A percentile compares a stretch with the other conserved stretches of the same genome.
phyloP scores from a whole-genome alignment of 2,888 invertebrate genomes.

The Microctonus brassicae region DNA sequence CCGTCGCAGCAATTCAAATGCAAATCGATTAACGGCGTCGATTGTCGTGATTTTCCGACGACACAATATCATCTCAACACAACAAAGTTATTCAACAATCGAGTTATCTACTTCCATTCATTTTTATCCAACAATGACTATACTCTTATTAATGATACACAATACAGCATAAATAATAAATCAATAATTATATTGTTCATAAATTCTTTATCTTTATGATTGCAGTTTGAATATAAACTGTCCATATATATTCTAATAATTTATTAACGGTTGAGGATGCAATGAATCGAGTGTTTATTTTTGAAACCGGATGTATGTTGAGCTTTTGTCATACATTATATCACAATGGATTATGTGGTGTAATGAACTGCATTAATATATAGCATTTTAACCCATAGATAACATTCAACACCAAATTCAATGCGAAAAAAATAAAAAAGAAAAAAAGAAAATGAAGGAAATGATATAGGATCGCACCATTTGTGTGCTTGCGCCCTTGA shows the following conservation, averaged over 20 bases:
- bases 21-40: conserved; percentile 14
- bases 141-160: background rate
- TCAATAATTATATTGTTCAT: background rate
- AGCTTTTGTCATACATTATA: conserved; percentile 8
- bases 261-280: background rate
- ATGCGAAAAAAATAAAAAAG: background rate
- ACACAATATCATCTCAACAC: no score
- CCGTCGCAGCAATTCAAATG: conserved; percentile 29
- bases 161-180: background rate
- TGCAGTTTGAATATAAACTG: background rate
- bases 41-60: conserved; percentile 29
- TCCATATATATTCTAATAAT: background rate
- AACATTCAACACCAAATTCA: background rate
- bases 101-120: no score
- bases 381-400: background rate
- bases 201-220: no score
- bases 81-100: no score
- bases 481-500: background rate
- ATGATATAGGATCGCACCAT: background rate
- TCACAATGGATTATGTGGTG: conserved; percentile 5
- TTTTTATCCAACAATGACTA: no score
- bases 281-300: conserved; percentile 1
- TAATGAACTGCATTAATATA: conserved; percentile 3
- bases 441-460: conserved; percentile 1
- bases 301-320: conserved; percentile 8